Evolutionary conservation across 1,140 invertebrate species (phyloP).

Genomic region (Drosophila arizonae): DNA sequence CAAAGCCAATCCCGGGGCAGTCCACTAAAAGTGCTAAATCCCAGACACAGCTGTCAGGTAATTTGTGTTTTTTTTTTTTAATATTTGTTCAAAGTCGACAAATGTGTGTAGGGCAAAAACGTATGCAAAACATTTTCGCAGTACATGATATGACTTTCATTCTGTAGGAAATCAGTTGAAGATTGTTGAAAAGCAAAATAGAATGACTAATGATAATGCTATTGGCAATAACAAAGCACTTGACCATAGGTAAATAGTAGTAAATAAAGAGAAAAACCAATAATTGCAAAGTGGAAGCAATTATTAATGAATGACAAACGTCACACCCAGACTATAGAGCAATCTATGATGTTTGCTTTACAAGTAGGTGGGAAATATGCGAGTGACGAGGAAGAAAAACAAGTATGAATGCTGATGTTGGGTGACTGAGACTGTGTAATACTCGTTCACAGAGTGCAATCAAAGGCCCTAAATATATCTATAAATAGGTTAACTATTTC

Average conservation of each 20-base stretch:
- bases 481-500: too few species aligned
- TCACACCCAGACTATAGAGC: neutral
- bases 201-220: slow-evolving; percentile 48
- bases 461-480: too few species aligned
- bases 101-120: slow-evolving; percentile 26
- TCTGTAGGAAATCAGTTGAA: slow-evolving; percentile 13
- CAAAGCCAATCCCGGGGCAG: slow-evolving; percentile 1
- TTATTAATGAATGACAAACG: slow-evolving; percentile 25
- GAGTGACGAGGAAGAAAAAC: neutral
- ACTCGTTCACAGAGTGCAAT: too few species aligned
- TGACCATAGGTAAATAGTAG: slow-evolving; percentile 1
- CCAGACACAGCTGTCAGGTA: slow-evolving; percentile 27
- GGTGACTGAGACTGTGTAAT: too few species aligned
- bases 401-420: too few species aligned
- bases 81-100: neutral
- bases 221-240: slow-evolving; percentile 36
- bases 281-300: slow-evolving; percentile 34
- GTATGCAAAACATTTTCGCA: slow-evolving; percentile 25
- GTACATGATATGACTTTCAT: slow-evolving; percentile 38
- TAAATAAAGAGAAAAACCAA: slow-evolving; percentile 11
- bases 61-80: slow-evolving; percentile 2
- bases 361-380: slow-evolving; percentile 5
- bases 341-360: neutral
- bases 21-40: slow-evolving; percentile 14
- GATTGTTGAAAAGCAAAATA: neutral